Evolutionary conservation across 2,113 vertebrate genomes (phyloP).

Genomic region (Oxyura jamaicensis): DNA sequence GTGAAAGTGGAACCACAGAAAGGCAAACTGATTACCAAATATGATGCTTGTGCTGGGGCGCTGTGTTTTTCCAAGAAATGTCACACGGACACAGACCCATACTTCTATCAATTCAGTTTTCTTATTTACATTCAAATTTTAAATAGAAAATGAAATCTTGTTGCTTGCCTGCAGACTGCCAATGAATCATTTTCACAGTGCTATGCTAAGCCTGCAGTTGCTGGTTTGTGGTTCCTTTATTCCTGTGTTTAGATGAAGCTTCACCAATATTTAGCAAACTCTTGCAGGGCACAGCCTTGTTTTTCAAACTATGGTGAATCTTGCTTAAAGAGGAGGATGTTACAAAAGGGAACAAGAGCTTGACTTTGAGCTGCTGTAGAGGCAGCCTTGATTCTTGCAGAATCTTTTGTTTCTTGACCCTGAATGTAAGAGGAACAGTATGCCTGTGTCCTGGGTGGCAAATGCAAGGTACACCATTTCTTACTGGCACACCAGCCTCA

Average conservation of each 20-base stretch:
- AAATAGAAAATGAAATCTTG: not conserved
- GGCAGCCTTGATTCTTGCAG: not conserved
- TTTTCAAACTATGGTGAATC: not conserved
- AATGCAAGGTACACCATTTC: not conserved
- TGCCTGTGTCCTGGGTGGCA: not conserved
- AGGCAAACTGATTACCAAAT: not conserved
- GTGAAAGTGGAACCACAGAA: not conserved
- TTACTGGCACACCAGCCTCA: accelerated
- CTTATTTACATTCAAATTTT: not conserved
- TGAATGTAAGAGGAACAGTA: not conserved
- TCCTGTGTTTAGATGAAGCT: not conserved
- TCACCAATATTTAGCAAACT: not conserved
- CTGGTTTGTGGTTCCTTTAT: not conserved
- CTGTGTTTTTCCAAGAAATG: not conserved
- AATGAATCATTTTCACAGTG: not conserved
- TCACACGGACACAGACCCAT: not conserved
- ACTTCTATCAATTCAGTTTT: not conserved
- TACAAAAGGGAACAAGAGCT: not conserved
- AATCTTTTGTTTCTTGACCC: not conserved
- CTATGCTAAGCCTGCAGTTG: not conserved
- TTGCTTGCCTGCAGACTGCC: not conserved
- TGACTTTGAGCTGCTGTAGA: not conserved
- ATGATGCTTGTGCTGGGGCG: not conserved
- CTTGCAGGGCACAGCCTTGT: not conserved
- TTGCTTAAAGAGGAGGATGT: not conserved